Evolutionary conservation across 2,888 invertebrate genomes (phyloP), one percentile per base, ranked within the genome.

Genomic region (Falcaria lacertinaria): DNA sequence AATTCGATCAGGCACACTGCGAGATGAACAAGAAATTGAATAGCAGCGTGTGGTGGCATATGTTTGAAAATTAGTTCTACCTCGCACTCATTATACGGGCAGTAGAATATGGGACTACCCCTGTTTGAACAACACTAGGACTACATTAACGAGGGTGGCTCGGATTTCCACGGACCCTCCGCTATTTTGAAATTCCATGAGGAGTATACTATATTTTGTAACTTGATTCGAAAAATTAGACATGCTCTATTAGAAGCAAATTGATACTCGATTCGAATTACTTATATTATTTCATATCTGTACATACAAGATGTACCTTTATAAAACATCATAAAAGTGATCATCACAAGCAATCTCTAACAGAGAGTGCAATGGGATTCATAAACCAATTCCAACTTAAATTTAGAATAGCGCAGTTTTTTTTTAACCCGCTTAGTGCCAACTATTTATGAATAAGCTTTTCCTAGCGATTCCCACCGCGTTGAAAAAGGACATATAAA

Each of bases 121-220:
- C 22, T 37, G 11, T 37, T 37, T 37, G 37, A 22, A 37, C 37
- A 25, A 15, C 11, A 15, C 34, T 14, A 14, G 14, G 36, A 22
- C 36, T 22, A 22, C 37, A 22, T 37, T 37, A 25, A 22, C 22
- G 37, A 37, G 37, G 37, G 37, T 37, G 37, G 37, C 22, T 37
- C 37, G 22, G 25, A 15, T 37, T 37, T 37, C 37, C 11, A 11
- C 28, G 11, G 19, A 22, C 37, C 37, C 15, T 37, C 25, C 22
- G 22, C 22, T 37, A n/a, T n/a, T 13, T 37, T 22, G 22, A 37
- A 37, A 15, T 37, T 37, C 37, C 22, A 37, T 14, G 37, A 37
- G 22, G 15, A 14, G 37, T 28, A 28, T 11, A 11, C 11, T 11
- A 28, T 28, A 28, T 28, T 28, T 28, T 28, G 11, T 28, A 28